Conservation (phyloP, 1,140 invertebrate genomes). For the Drosophila obscura region DNA sequence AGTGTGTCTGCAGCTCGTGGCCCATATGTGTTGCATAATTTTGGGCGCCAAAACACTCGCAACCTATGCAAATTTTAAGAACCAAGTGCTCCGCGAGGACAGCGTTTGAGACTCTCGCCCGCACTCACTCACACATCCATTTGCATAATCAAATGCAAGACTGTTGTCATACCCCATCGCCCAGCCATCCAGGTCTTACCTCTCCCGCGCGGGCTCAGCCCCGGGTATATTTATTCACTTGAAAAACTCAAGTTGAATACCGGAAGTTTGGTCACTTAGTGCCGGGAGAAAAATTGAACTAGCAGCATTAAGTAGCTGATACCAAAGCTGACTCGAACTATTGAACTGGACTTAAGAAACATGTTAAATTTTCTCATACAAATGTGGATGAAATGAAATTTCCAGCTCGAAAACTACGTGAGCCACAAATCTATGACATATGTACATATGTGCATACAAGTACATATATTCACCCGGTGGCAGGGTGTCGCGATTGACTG, state of each 20-base stretch:
- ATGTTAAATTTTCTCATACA: no score
- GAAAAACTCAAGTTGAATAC: conserved; percentile 1
- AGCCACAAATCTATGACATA: no score
- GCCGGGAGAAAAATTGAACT: no score
- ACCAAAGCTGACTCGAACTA: no score
- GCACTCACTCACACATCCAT: conserved; percentile 23
- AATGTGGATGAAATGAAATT: no score
- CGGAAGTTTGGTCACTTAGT: no score
- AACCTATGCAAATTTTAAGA: conserved; percentile 78
- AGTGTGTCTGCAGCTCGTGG: neutral
- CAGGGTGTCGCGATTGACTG: no score
- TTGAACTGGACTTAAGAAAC: no score
- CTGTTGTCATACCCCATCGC: conserved; percentile 28
- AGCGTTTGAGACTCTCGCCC: neutral
- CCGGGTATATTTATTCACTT: conserved; percentile 6
- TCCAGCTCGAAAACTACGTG: no score
- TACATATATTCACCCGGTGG: no score
- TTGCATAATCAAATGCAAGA: conserved; percentile 79
- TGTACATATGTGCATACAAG: no score
- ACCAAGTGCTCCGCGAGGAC: conserved; percentile 54
- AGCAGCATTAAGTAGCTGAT: no score
- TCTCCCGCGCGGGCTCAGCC: conserved; percentile 10
- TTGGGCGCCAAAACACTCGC: conserved; percentile 41
- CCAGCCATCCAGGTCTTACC: neutral
- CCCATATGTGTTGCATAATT: conserved; percentile 71